These are phyloP conservation scores for Candidula unifasciata DNA, from an alignment of 2,888 invertebrate species.

Conservation along the genomic window DNA sequence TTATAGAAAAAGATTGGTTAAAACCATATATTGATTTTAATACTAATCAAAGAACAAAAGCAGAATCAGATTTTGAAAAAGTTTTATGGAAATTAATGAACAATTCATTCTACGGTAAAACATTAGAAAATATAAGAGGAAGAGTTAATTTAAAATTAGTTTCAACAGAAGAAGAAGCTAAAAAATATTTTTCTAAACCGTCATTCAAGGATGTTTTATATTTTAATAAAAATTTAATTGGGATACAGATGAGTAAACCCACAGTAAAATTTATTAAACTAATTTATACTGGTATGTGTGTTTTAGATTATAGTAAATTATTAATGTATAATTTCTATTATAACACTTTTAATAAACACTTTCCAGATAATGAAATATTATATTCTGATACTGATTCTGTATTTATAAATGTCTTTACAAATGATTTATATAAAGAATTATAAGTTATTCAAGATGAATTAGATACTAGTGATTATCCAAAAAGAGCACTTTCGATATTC, in stretches of 20 bases:
- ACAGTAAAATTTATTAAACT: slow-evolving; percentile 38
- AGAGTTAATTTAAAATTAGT: slow-evolving; percentile 33
- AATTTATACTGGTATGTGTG: slow-evolving; percentile 45
- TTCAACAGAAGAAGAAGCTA: slow-evolving; percentile 74
- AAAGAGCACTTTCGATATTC: slow-evolving; percentile 47
- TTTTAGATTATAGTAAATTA: slow-evolving; percentile 49
- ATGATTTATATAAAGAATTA: slow-evolving; percentile 48
- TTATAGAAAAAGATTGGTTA: slow-evolving; percentile 68
- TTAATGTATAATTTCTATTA: slow-evolving; percentile 28
- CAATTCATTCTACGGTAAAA: slow-evolving; percentile 29
- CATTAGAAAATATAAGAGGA: slow-evolving; percentile 31
- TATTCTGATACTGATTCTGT: slow-evolving; percentile 6
- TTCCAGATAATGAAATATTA: slow-evolving; percentile 19
- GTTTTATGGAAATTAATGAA: slow-evolving; percentile 60
- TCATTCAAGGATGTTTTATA: slow-evolving; percentile 63
- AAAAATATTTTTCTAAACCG: slow-evolving; percentile 69
- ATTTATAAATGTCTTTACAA: slow-evolving; percentile 15
- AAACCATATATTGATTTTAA: slow-evolving; percentile 71
- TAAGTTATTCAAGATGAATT: slow-evolving; percentile 49
- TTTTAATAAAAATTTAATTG: slow-evolving; percentile 14
- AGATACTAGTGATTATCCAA: slow-evolving; percentile 53
- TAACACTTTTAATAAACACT: slow-evolving; percentile 49
- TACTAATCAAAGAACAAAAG: slow-evolving; percentile 60
- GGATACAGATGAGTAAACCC: background rate
- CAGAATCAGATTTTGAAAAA: slow-evolving; percentile 71